Percentiles rank a stretch among this genome's conserved stretches.
Evolutionary conservation across 2,113 vertebrate genomes (phyloP).

Genomic region (Gavialis gangeticus): DNA sequence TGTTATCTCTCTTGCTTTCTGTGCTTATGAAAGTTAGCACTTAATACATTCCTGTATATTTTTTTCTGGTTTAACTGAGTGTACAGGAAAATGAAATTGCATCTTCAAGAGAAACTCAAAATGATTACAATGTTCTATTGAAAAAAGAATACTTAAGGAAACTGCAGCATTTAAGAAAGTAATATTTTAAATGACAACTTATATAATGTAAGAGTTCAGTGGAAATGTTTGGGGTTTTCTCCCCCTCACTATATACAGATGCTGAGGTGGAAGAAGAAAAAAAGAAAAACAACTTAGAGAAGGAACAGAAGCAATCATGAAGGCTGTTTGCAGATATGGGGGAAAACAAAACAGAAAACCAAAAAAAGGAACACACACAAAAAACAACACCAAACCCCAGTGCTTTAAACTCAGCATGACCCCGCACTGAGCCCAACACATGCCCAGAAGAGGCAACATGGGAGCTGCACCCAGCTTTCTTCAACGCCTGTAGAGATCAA

Average conservation of each 20-base stretch:
- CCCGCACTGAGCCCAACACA: no score
- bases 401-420: no score
- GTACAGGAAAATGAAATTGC: not conserved
- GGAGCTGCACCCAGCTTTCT: no score
- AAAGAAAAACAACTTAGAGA: not conserved
- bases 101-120: not conserved
- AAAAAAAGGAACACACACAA: no score
- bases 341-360: no score
- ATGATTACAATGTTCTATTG: not conserved
- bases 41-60: not conserved
- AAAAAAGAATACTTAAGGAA: not conserved
- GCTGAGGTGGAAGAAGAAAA: not conserved
- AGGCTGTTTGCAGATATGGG: no score
- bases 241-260: not conserved
- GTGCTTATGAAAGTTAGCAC: not conserved
- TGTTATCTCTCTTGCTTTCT: not conserved
- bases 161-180: not conserved
- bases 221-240: no score
- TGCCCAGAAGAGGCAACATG: no score
- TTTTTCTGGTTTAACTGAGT: not conserved
- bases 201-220: not conserved
- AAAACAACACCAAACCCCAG: no score
- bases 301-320: not conserved
- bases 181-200: not conserved
- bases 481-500: no score